Evolutionary conservation across 2,113 vertebrate genomes (phyloP), one percentile per base, ranked within the genome.

Genomic region (Passer montanus): DNA sequence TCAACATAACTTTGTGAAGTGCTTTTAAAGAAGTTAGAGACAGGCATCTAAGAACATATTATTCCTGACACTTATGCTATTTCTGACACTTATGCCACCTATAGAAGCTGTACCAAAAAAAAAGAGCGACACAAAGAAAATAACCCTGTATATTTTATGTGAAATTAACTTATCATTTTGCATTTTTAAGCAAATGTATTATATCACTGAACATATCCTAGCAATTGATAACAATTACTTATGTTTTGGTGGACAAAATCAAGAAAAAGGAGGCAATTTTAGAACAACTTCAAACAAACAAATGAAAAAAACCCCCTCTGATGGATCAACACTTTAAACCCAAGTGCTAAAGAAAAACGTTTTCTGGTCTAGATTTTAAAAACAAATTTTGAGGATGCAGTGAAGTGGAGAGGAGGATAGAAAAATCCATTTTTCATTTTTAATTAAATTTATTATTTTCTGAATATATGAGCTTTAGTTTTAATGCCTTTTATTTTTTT

Each of bases 1-100:
- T 63, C 72, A 74, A 63, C 68, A 68, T 76, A 10, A 87, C 88
- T 89, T 93, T 91, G 28, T 95, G 53, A 86, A 94, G 72, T 84
- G 63, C 52, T 94, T 50, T 91, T 74, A 85, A 43, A 26, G 16
- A 84, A 74, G 53, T 60, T 80, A 88, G 35, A 84, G 53, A 26
- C 74, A 92, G 49, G 18, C n/a, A 60, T 91, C 53, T 88, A 39
- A 69, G 55, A 78, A 53, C n/a, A 39, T 46, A 23, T 47, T 84
- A 74, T 68, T 85, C 17, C 49, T 72, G 46, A 70, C n/a, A 83
- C 33, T 88, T 63, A 26, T 43, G 23, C 44, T 91, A 41, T 67
- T 81, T 26, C 58, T 67, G 46, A 63, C 37, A 83, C 11, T 91
- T 64, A 31, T 0, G 1, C 11, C 75, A 79, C 46, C n/a, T 80